These are phyloP conservation scores for Drosophila robusta DNA, from an alignment of 2,888 invertebrate species.

Conservation along the genomic window DNA sequence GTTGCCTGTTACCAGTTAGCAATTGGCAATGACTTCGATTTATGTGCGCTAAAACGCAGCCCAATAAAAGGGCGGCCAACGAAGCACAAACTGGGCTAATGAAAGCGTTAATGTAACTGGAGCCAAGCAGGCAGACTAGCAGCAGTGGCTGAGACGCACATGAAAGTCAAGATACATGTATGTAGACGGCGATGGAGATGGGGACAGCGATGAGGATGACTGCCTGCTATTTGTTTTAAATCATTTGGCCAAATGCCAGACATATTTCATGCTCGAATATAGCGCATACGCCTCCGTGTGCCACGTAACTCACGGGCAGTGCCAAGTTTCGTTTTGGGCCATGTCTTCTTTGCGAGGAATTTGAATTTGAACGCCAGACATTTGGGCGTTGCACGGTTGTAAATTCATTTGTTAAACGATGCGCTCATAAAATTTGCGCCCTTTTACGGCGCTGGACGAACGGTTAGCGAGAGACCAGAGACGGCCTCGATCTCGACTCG, in stretches of 20 bases:
- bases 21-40: constrained; percentile 66
- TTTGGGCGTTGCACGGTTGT: constrained; percentile 85
- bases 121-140: constrained; percentile 10
- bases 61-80: constrained; percentile 60
- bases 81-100: constrained; percentile 74
- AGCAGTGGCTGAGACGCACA: constrained; percentile 4
- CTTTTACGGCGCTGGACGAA: constrained; percentile 53
- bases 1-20: constrained; percentile 29
- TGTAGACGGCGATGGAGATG: constrained; percentile 2
- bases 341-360: constrained; percentile 65
- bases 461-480: constrained; percentile 4
- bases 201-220: constrained; percentile 13
- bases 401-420: constrained; percentile 86
- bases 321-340: constrained; percentile 59
- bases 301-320: constrained; percentile 66
- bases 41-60: constrained; percentile 62
- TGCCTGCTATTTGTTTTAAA: constrained; percentile 65
- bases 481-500: constrained; percentile 32
- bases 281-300: constrained; percentile 71
- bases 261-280: constrained; percentile 65
- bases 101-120: constrained; percentile 72
- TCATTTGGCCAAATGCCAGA: constrained; percentile 76
- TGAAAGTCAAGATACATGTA: constrained; percentile 1
- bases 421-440: constrained; percentile 84
- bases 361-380: constrained; percentile 85